A percentile compares a stretch with the other conserved stretches of the same genome.
phyloP scores from a whole-genome alignment of 2,888 invertebrate species.

The Cistogaster globosa region DNA sequence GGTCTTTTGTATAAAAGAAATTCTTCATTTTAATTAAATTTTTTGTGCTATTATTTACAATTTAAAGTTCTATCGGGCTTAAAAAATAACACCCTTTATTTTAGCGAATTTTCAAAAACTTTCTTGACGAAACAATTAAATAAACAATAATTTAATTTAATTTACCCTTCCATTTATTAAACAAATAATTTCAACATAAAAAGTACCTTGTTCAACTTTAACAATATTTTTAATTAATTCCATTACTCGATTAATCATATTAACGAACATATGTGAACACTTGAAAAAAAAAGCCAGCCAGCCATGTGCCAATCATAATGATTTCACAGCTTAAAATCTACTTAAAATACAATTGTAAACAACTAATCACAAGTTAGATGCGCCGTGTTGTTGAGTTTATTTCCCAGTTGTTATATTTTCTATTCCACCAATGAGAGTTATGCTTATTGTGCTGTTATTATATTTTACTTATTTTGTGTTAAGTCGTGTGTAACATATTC shows the following conservation, averaged over 20 bases:
- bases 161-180: no score
- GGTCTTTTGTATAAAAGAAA: no score
- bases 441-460: slow-evolving; percentile 56
- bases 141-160: no score
- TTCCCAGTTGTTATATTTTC: slow-evolving; percentile 41
- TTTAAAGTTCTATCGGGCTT: no score
- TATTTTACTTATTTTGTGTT: slow-evolving; percentile 58
- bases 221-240: background rate
- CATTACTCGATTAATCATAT: background rate
- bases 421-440: slow-evolving; percentile 64
- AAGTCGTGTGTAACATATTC: slow-evolving; percentile 63
- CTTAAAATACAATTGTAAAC: slow-evolving; percentile 45
- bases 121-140: no score
- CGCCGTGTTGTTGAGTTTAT: slow-evolving; percentile 58
- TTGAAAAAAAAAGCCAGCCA: background rate
- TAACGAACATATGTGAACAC: background rate
- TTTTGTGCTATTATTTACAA: no score
- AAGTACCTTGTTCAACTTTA: no score
- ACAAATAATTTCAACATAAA: no score
- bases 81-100: no score
- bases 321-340: slow-evolving; percentile 20
- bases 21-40: no score
- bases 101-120: no score
- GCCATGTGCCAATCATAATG: slow-evolving; percentile 46
- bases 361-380: slow-evolving; percentile 64